phyloP scores from a whole-genome alignment of 1,140 invertebrate genomes.

The Zaprionus vittiger region DNA sequence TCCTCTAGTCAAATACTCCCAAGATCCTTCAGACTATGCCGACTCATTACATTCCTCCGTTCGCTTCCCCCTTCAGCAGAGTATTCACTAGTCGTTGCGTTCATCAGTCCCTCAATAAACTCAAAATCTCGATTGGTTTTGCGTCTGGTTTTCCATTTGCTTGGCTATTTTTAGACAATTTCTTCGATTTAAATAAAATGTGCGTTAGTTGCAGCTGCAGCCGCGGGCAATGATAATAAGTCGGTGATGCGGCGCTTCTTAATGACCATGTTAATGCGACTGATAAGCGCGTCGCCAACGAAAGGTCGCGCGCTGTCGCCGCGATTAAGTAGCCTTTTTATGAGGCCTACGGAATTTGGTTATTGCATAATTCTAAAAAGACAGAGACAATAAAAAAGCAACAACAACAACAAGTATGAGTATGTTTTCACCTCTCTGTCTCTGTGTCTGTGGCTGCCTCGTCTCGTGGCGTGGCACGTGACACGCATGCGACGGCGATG shows the following conservation, averaged over 20 bases:
- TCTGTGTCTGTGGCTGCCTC: constrained; percentile 20
- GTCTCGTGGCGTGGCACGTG: constrained; percentile 54
- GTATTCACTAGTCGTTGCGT: not conserved
- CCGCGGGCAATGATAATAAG: constrained; percentile 29
- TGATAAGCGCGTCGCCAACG: constrained; percentile 55
- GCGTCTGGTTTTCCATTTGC: constrained; percentile 39
- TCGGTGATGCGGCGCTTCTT: constrained; percentile 29
- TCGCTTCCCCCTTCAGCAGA: not conserved
- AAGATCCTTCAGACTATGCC: too few species aligned
- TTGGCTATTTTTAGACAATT: constrained; percentile 73
- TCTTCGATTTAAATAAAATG: constrained; percentile 76
- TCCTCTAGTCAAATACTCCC: too few species aligned
- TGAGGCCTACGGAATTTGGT: constrained; percentile 63
- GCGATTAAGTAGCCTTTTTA: constrained; percentile 76
- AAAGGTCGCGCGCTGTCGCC: constrained; percentile 54
- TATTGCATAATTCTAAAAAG: constrained; percentile 71
- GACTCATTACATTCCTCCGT: not conserved
- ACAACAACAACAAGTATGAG: constrained; percentile 37
- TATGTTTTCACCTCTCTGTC: constrained; percentile 38
- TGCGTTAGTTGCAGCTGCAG: constrained; percentile 44
- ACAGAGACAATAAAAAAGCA: constrained; percentile 7
- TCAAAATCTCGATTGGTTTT: constrained; percentile 36
- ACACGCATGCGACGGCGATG: constrained; percentile 62
- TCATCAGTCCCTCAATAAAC: not conserved
- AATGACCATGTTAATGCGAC: constrained; percentile 42